Conservation (phyloP, 2,113 vertebrate genomes). For the Puntigrus tetrazona region DNA sequence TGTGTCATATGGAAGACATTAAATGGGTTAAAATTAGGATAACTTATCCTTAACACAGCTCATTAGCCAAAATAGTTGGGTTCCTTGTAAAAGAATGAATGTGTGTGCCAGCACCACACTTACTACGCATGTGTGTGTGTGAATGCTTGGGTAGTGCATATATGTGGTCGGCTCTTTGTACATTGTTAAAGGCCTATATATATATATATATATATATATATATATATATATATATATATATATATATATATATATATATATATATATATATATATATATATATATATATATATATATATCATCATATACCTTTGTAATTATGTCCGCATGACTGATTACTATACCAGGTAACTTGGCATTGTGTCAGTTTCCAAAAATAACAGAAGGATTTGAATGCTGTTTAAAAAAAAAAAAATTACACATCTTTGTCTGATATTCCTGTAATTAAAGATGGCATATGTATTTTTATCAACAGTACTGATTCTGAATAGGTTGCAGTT, state of each 20-base stretch:
- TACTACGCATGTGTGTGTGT: background rate
- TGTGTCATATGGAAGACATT: conserved; percentile 36
- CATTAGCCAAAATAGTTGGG: conserved; percentile 33
- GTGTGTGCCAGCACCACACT: conserved; percentile 10
- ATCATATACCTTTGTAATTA: no score
- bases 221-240: no score
- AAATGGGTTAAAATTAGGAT: conserved; percentile 17
- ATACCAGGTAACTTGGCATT: background rate
- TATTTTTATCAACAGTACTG: background rate
- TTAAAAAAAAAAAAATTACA: no score
- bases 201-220: no score
- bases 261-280: no score
- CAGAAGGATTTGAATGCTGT: no score
- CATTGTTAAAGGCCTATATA: background rate
- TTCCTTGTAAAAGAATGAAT: conserved; percentile 22
- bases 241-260: no score
- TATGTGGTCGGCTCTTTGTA: background rate
- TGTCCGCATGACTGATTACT: background rate
- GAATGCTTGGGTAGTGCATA: background rate
- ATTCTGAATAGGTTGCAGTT: background rate
- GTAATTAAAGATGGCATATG: no score
- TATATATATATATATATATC: no score
- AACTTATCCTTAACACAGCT: conserved; percentile 35
- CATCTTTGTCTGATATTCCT: no score
- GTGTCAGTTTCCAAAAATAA: no score